Base-by-base conservation (phyloP, 2,888 invertebrate species). In the Synergus umbraculus region DNA sequence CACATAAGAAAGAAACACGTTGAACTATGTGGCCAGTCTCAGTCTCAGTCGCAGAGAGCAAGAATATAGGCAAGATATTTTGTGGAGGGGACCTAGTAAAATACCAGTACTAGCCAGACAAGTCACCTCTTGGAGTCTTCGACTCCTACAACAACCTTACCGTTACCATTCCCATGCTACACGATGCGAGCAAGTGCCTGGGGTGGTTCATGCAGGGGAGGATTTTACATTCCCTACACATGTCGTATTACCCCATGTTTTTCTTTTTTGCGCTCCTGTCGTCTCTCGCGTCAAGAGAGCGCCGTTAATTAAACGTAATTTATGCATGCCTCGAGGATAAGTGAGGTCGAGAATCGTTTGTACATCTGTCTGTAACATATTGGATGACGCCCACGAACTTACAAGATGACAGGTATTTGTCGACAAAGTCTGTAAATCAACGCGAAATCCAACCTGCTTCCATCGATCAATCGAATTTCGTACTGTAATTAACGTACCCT, bases 91-190 rank as follows among this genome's bases (percentile, higher is more conserved):
- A 88, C 83, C 85, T 87, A 86, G 87, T 87, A 60, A 87, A 89
- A 89, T 89, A 89, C 89, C 87, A 87, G 87, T 86, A 87, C 89
- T 85, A 86, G 86, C 88, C 86, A 84, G 87, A 86, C 89, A 87
- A 86, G 88, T 88, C 86, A 86, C 85, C 79, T 83, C 83, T 84
- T 86, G 84, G 85, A 85, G 83, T 81, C 60, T 82, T 58, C 3
- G 18, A 18, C 18, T 58, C 58, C 5, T 82, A 37, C 37, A 37
- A 79, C 84, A 41, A 43, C 37, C 18, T 54, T 41, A 41, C 65
- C 81, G 80, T 84, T 81, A 18, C 58, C 58, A 58, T n/a, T 58
- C 9, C 10, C 10, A 58, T 18, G 1, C n/a, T 9, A 58, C 9
- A 58, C n/a, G 18, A 58, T 46, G 46, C 13, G 7, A 10, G 13